Evolutionary conservation across 2,113 vertebrate genomes (phyloP).

Genomic region (Camelus bactrianus): DNA sequence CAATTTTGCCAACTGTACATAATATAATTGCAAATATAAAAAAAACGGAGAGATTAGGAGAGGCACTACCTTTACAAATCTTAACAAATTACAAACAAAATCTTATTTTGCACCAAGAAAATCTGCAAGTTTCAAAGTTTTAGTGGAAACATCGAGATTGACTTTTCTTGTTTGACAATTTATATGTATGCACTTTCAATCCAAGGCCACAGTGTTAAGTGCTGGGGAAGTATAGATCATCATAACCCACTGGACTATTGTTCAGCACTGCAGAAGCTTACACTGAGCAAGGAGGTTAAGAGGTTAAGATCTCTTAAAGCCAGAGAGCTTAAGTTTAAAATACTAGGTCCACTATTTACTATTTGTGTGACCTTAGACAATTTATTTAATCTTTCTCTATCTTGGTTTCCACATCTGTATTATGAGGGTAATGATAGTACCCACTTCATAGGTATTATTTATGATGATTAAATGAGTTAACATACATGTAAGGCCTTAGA

Average conservation of each 20-base stretch:
- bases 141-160: neutral
- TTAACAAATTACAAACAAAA: constrained; percentile 50
- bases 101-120: neutral
- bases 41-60: neutral
- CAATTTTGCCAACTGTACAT: neutral
- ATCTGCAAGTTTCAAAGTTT: neutral
- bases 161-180: neutral
- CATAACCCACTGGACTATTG: neutral
- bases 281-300: neutral
- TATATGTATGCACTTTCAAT: neutral
- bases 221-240: neutral
- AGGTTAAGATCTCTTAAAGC: neutral
- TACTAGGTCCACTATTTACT: neutral
- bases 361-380: neutral
- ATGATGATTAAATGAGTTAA: constrained; percentile 34
- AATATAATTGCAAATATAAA: neutral
- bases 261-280: neutral
- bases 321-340: neutral
- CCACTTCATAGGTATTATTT: neutral
- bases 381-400: neutral
- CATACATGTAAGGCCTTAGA: neutral
- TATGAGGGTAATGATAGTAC: neutral
- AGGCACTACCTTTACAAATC: neutral
- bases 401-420: constrained; percentile 9
- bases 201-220: neutral